Evolutionary conservation across 2,113 vertebrate species (phyloP).

Genomic region (Orientallactaga bullata): DNA sequence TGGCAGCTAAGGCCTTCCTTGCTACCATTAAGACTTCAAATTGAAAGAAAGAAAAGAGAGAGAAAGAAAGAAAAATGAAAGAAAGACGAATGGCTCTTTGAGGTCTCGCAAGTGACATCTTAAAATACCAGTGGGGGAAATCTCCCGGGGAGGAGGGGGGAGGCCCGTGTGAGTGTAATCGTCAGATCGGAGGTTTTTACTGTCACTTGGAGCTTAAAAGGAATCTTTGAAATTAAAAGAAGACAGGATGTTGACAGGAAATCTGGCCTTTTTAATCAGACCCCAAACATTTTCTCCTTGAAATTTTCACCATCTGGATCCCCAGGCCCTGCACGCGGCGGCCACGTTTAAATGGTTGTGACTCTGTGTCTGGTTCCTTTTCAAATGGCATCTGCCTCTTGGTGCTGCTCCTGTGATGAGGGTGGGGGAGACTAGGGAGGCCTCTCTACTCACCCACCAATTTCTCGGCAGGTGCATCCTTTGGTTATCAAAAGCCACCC

Average conservation of each 20-base stretch:
- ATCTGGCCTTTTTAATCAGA: conserved; percentile 84
- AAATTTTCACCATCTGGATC: conserved; percentile 83
- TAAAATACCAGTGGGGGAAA: conserved; percentile 79
- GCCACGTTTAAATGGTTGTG: conserved; percentile 80
- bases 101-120: conserved; percentile 81
- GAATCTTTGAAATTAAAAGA: conserved; percentile 85
- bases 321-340: conserved; percentile 70
- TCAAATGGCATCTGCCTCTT: conserved; percentile 58
- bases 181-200: conserved; percentile 80
- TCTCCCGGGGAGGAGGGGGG: conserved; percentile 48
- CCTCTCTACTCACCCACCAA: background rate
- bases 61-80: background rate
- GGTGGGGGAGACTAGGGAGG: accelerated
- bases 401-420: background rate
- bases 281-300: conserved; percentile 83
- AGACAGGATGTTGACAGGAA: conserved; percentile 84
- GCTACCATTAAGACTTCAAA: conserved; percentile 73
- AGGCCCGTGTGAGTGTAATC: conserved; percentile 77
- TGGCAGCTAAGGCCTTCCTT: conserved; percentile 56
- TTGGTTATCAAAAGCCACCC: background rate
- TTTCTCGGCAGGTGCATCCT: conserved; percentile 71
- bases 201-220: conserved; percentile 85
- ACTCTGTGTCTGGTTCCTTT: conserved; percentile 64
- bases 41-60: background rate
- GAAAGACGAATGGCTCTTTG: conserved; percentile 71